Conservation (phyloP, 2,888 invertebrate genomes). For the Stenichneumon culpator region DNA sequence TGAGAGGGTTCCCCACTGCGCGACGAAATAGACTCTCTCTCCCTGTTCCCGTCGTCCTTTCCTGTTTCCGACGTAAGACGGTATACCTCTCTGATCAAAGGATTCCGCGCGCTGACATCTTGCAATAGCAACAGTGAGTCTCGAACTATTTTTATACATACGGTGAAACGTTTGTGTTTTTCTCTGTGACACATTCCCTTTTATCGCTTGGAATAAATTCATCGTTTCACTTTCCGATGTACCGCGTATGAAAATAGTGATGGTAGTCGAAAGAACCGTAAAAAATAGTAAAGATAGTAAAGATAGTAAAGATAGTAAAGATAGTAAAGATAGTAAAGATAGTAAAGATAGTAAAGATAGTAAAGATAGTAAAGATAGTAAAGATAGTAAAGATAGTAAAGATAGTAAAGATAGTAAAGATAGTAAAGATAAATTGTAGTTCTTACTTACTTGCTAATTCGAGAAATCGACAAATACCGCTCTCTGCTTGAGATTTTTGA, state of each 20-base stretch:
- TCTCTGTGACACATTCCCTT: neutral
- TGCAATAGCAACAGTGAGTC: constrained; percentile 36
- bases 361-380: too few relatives aligned
- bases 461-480: too few relatives aligned
- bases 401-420: too few relatives aligned
- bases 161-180: constrained; percentile 2
- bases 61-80: constrained; percentile 30
- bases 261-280: too few relatives aligned
- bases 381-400: too few relatives aligned
- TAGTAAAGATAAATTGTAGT: too few relatives aligned
- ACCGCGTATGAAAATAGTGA: neutral
- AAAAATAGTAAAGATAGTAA: too few relatives aligned
- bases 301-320: too few relatives aligned
- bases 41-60: constrained; percentile 36
- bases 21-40: constrained; percentile 55
- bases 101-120: constrained; percentile 44
- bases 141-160: constrained; percentile 23
- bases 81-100: constrained; percentile 48
- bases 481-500: too few relatives aligned
- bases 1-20: constrained; percentile 49
- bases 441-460: too few relatives aligned
- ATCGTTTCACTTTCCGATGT: neutral
- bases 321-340: too few relatives aligned
- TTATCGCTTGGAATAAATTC: constrained; percentile 4
- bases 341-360: too few relatives aligned